Evolutionary conservation across 2,113 vertebrate species (phyloP).

Genomic region (Xiphophorus maculatus): DNA sequence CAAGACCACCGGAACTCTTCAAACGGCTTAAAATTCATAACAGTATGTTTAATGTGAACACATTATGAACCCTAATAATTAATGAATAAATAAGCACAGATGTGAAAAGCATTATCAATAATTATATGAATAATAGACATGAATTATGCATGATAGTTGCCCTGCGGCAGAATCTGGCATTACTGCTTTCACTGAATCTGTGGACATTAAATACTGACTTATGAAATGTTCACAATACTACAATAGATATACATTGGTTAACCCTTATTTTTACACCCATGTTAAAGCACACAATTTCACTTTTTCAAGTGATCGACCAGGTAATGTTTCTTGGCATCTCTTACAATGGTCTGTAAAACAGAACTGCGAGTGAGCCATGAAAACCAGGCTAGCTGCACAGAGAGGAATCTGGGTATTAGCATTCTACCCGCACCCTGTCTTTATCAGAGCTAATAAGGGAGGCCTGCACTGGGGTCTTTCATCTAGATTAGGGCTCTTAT

Average conservation of each 20-base stretch:
- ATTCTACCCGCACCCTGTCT: conserved; percentile 65
- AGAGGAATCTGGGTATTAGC: conserved; percentile 68
- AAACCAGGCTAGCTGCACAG: conserved; percentile 27
- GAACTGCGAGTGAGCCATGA: conserved; percentile 44
- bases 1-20: conserved; percentile 58
- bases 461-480: conserved; percentile 68
- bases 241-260: conserved; percentile 69
- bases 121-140: conserved; percentile 89
- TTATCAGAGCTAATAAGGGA: conserved; percentile 75
- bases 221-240: conserved; percentile 82
- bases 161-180: conserved; percentile 85
- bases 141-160: conserved; percentile 91
- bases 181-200: conserved; percentile 84
- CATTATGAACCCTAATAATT: conserved; percentile 84
- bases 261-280: conserved; percentile 42
- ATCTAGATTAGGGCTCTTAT: conserved; percentile 78
- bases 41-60: conserved; percentile 85
- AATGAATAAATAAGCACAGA: conserved; percentile 91
- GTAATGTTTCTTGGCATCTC: conserved; percentile 55
- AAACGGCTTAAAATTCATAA: conserved; percentile 84
- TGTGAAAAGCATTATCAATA: conserved; percentile 91
- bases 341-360: conserved; percentile 50
- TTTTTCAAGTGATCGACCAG: conserved; percentile 50
- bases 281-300: conserved; percentile 20
- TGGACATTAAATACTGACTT: conserved; percentile 80